Conservation (phyloP, 1,140 invertebrate genomes). For the Ceratosolen fusciceps region DNA sequence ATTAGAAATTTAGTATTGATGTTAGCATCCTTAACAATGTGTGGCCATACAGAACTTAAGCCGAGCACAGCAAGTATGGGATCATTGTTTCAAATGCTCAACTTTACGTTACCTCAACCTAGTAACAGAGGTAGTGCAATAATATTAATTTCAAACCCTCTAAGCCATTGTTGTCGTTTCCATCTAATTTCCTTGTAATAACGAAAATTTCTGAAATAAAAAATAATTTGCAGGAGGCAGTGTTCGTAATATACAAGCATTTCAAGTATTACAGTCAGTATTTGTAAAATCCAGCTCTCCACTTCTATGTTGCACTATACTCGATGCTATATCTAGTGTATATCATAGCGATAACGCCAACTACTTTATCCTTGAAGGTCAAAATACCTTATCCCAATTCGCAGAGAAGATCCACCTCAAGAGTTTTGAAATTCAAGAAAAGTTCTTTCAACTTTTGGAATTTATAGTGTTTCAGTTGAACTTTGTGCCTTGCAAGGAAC, state of each 20-base stretch:
- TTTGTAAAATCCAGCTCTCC: slow-evolving; percentile 91
- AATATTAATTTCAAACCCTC: slow-evolving; percentile 31
- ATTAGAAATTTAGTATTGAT: slow-evolving; percentile 93
- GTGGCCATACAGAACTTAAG: slow-evolving; percentile 90
- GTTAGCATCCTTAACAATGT: slow-evolving; percentile 93
- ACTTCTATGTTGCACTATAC: slow-evolving; percentile 88
- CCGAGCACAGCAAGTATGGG: slow-evolving; percentile 87
- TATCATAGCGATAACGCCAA: slow-evolving; percentile 98
- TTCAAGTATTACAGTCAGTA: slow-evolving; percentile 94
- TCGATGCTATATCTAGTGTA: slow-evolving; percentile 96
- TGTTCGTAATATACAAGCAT: slow-evolving; percentile 94
- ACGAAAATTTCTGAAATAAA: not conserved
- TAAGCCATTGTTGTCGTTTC: not conserved
- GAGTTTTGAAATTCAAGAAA: slow-evolving; percentile 91
- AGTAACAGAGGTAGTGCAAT: slow-evolving; percentile 89
- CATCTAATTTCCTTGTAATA: not conserved
- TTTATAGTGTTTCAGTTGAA: slow-evolving; percentile 97
- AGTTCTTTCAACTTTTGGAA: slow-evolving; percentile 96
- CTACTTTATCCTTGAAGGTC: slow-evolving; percentile 98
- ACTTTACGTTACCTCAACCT: slow-evolving; percentile 91
- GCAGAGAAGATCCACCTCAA: slow-evolving; percentile 95
- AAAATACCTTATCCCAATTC: slow-evolving; percentile 95
- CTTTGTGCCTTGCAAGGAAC: slow-evolving; percentile 98
- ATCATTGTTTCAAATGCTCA: slow-evolving; percentile 93
- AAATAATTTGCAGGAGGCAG: slow-evolving; percentile 73